Conservation (phyloP, 2,113 vertebrate genomes). For the Butastur rufipennis region DNA sequence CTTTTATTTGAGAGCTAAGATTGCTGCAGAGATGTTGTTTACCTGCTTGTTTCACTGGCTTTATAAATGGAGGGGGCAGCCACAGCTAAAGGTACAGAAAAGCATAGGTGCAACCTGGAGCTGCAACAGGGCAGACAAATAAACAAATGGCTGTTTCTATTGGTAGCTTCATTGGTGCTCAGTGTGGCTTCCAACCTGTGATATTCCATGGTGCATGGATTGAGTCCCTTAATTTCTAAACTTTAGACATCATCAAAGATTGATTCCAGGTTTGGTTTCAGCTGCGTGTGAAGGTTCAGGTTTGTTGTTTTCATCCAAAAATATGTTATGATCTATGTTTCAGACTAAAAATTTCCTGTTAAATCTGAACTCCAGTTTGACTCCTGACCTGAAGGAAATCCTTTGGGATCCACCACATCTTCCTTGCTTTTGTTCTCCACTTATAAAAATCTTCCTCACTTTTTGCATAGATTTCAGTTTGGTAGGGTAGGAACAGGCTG, state of each 20-base stretch:
- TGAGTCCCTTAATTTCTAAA: background rate
- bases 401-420: conserved; percentile 11
- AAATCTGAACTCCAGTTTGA: background rate
- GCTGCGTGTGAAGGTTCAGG: background rate
- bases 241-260: background rate
- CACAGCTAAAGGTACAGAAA: background rate
- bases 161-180: background rate
- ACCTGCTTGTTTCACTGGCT: background rate
- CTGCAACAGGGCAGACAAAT: background rate
- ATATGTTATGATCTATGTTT: background rate
- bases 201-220: background rate
- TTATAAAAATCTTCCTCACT: background rate
- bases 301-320: conserved; percentile 26
- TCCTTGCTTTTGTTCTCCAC: conserved; percentile 37
- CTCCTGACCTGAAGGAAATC: conserved; percentile 54
- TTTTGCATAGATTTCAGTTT: conserved; percentile 32
- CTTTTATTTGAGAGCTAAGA: background rate
- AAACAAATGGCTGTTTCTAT: background rate
- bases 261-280: background rate
- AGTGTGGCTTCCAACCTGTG: background rate
- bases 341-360: conserved; percentile 30
- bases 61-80: background rate
- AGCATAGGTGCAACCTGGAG: background rate
- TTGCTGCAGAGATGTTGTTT: background rate
- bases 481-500: background rate